Base-by-base conservation (phyloP, 2,113 vertebrate genomes). In the Otolemur garnettii region DNA sequence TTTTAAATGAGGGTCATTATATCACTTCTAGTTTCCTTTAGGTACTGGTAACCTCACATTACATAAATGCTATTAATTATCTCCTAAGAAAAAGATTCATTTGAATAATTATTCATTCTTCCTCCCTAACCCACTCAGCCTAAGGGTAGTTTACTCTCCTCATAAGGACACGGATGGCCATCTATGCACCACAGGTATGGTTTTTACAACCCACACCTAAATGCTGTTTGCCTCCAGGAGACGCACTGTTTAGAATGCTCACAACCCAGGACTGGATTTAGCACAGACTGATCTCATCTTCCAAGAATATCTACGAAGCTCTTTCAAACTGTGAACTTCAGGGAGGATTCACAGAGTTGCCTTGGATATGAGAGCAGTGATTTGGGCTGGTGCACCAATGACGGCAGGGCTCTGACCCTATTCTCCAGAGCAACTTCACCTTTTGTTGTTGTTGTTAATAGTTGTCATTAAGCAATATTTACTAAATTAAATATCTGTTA, bases 401-500 rank as follows among this genome's bases (percentile, higher is more conserved):
- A 75, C 77, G 66, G 19, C 90, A 69, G 60, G 38, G 18, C 60
- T 93, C 38, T 55, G 28, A 74, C 33, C 21, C 68, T 69, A 4
- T 62, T 12, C 35, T 82, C 80, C 59, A 83, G 4, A 62, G 7
- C 50, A 45, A 75, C 64, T 55, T 33, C 30, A 8, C 64, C 42
- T 77, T 55, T 28, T 28, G 9, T 64, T 26, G 15, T 5, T 35
- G 35, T 17, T 50, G 38, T 86, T 35, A 86, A 33, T n/a, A 66
- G 64, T 50, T 68, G 38, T 38, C 50, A 79, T 33, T 68, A 79
- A 93, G 45, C 5, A 18, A 45, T 74, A 92, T n/a, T 81, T 83
- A 81, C 53, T 74, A 69, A 72, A 87, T 79, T 87, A 91, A 80
- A 66, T 66, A 85, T 74, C 7, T 72, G 45, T n/a, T 79, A 79